These are phyloP conservation scores for Drosophila repletoides DNA, from an alignment of 1,140 invertebrate genomes.

Conservation along the genomic window DNA sequence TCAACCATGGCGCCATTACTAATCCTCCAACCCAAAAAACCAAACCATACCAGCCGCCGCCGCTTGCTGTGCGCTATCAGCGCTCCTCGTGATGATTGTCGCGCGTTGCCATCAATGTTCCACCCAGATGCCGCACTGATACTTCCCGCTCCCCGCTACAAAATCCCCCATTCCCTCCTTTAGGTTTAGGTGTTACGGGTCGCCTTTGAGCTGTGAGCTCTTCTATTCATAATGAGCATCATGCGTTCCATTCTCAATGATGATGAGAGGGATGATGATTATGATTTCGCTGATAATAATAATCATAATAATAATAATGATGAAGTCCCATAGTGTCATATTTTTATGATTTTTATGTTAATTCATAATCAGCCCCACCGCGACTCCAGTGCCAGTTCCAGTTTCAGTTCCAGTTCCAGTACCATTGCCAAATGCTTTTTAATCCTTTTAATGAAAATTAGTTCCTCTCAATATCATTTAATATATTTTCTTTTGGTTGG, in stretches of 20 bases:
- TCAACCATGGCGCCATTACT: slow-evolving; percentile 57
- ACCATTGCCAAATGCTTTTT: slow-evolving; percentile 71
- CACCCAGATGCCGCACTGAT: slow-evolving; percentile 5
- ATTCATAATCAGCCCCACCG: slow-evolving; percentile 68
- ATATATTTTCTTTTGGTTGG: slow-evolving; percentile 78
- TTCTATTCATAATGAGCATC: slow-evolving; percentile 56
- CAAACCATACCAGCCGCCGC: slow-evolving; percentile 18
- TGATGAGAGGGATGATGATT: background rate
- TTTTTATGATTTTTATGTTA: slow-evolving; percentile 82
- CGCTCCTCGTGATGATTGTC: slow-evolving; percentile 71
- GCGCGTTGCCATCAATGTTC: slow-evolving; percentile 71
- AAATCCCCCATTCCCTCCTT: background rate
- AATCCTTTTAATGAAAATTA: slow-evolving; percentile 82
- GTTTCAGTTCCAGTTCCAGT: too few species aligned
- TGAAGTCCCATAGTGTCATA: slow-evolving; percentile 68
- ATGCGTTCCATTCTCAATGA: slow-evolving; percentile 43
- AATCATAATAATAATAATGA: slow-evolving; percentile 25
- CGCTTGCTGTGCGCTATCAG: slow-evolving; percentile 58
- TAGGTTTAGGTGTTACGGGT: slow-evolving; percentile 35
- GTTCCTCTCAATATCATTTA: slow-evolving; percentile 82
- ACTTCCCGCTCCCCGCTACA: background rate
- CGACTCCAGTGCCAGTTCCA: too few species aligned
- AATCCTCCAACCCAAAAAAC: slow-evolving; percentile 61
- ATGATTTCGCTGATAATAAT: slow-evolving; percentile 21
- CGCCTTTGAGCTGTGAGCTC: slow-evolving; percentile 11